phyloP scores from a whole-genome alignment of 2,888 invertebrate species.

The Deilephila elpenor region DNA sequence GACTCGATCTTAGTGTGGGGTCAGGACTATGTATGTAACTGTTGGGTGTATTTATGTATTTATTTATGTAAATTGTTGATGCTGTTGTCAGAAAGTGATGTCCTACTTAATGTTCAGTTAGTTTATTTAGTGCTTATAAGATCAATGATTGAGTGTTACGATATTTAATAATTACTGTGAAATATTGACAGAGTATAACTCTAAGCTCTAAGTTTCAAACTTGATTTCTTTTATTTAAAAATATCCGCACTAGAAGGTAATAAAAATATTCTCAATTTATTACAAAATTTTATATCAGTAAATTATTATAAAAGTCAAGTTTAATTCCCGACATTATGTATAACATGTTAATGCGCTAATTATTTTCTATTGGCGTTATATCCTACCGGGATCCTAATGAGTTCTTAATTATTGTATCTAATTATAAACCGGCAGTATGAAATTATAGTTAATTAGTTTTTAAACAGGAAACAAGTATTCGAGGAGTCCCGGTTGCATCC shows the following conservation, averaged over 20 bases:
- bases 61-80: too few species aligned
- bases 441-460: neutral
- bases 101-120: neutral
- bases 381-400: constrained; percentile 1
- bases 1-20: too few species aligned
- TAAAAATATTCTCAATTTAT: too few species aligned
- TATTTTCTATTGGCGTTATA: neutral
- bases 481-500: neutral
- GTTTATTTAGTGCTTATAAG: neutral
- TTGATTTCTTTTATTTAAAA: too few species aligned
- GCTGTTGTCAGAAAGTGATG: too few species aligned
- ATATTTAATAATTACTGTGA: too few species aligned
- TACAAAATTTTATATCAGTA: neutral
- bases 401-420: neutral
- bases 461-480: constrained; percentile 9
- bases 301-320: neutral
- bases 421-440: neutral
- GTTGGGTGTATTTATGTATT: too few species aligned
- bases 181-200: too few species aligned
- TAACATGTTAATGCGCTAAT: neutral
- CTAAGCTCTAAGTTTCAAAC: too few species aligned
- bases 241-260: too few species aligned
- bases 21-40: too few species aligned
- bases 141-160: too few species aligned
- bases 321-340: neutral